Evolutionary conservation across 2,113 vertebrate genomes (phyloP).

Genomic region (Cyanoderma ruficeps): DNA sequence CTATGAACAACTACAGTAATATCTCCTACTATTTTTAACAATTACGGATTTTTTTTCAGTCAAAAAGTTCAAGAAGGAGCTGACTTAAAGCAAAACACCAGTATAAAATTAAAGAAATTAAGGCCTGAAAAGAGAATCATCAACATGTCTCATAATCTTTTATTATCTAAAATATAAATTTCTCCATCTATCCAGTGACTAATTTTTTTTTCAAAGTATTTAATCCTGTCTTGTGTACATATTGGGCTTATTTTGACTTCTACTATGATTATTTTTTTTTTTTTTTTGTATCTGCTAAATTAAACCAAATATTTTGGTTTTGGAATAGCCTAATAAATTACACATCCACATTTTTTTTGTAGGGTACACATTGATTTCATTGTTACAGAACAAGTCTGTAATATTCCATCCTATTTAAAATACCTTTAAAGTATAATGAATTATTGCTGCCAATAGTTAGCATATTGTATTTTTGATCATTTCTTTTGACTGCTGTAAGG

Average conservation of each 20-base stretch:
- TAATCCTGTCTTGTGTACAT: neutral
- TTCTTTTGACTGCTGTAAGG: neutral
- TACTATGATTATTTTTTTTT: neutral
- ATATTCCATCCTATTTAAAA: slow-evolving; percentile 2
- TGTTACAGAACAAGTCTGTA: neutral
- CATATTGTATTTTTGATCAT: neutral
- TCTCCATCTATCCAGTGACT: neutral
- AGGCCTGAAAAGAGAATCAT: neutral
- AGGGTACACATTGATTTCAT: neutral
- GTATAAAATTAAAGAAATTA: neutral
- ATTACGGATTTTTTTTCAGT: neutral
- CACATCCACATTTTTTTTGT: neutral
- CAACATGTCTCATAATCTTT: neutral
- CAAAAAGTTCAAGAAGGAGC: neutral
- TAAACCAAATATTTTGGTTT: neutral
- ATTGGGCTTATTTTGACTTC: slow-evolving; percentile 22
- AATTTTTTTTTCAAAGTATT: neutral
- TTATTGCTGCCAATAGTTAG: neutral
- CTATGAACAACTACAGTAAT: neutral
- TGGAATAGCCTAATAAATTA: neutral
- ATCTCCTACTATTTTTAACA: neutral
- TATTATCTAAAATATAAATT: neutral
- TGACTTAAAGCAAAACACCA: neutral
- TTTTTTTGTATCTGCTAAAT: neutral
- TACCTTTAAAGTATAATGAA: neutral